Base-by-base conservation (phyloP, 2,113 vertebrate genomes). In the Crotalus helleri region DNA sequence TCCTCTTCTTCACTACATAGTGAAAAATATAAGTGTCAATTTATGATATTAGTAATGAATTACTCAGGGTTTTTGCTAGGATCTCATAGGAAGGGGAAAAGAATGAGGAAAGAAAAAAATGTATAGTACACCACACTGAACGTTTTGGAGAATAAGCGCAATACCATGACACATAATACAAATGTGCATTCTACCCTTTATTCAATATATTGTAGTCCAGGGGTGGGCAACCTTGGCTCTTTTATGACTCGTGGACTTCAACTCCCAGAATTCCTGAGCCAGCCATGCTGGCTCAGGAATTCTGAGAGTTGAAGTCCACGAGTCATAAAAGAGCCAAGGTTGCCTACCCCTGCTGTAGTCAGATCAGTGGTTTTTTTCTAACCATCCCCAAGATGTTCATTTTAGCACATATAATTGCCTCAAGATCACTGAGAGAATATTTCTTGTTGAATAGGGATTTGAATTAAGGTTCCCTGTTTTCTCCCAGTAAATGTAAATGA, bases 1-100 rank as follows among this genome's bases (percentile, higher is more conserved):
- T 98, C 92, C 99, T 98, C 97, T 98, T 98, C 96, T 99, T 99
- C 99, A 99, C 99, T 99, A 17, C 0, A 93, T 59, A n/a, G 95
- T 93, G 91, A 94, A 92, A 13, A 96, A 96, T 85, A 5, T 90
- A 93, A 86, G 15, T 11, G 4, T 69, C 44, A 51, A 46, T 61
- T 57, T 90, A 61, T 29, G 23, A 90, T 29, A 44, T 44, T 21
- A 81, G 33, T 9, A 81, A 81, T 44, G 33, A 44, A 54, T 88
- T n/a, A 33, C 9, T 29, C 51, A 33, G 51, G 13, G 51, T 9
- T 88, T 17, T n/a, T 88, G 29, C 13, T 54, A 88, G 29, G 11
- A 55, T 15, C 26, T 33, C 51, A 88, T 29, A 15, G n/a, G n/a
- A 51, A 46, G 5, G 46, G 26, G 11, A 10, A 53, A 26, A 17